phyloP scores from a whole-genome alignment of 2,888 invertebrate species.

The Caenorhabditis uteleia region DNA sequence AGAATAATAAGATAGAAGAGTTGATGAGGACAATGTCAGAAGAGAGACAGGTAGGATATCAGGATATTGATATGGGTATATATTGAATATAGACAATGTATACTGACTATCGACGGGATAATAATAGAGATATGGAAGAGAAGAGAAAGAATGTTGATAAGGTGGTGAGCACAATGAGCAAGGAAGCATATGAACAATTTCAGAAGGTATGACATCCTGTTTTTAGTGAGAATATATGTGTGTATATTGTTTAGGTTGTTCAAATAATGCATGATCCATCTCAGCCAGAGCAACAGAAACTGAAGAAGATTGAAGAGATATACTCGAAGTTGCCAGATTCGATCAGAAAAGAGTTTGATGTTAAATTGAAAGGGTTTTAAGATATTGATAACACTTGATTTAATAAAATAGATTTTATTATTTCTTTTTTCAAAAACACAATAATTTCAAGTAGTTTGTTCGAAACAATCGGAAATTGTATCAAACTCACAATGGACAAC shows the following conservation, averaged over 20 bases:
- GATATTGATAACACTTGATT: too few relatives aligned
- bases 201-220: slow-evolving; percentile 32
- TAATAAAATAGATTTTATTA: too few relatives aligned
- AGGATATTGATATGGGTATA: background rate
- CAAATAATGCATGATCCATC: slow-evolving; percentile 49
- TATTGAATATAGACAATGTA: too few relatives aligned
- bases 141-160: slow-evolving; percentile 41
- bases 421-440: slow-evolving; percentile 12
- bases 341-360: slow-evolving; percentile 51
- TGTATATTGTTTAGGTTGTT: slow-evolving; percentile 37
- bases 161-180: slow-evolving; percentile 45
- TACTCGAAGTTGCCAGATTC: slow-evolving; percentile 44
- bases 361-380: slow-evolving; percentile 44
- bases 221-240: background rate
- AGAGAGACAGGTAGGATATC: slow-evolving; percentile 42
- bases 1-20: slow-evolving; percentile 48
- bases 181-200: slow-evolving; percentile 51
- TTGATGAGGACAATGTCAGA: slow-evolving; percentile 43
- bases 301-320: slow-evolving; percentile 46
- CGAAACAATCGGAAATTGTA: slow-evolving; percentile 4
- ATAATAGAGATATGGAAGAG: slow-evolving; percentile 19
- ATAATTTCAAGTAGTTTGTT: slow-evolving; percentile 7
- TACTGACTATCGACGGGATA: background rate
- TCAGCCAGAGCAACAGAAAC: slow-evolving; percentile 35
- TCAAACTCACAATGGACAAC: too few relatives aligned